Conservation (phyloP, 1,140 invertebrate species). For the Luehdorfia chinensis region DNA sequence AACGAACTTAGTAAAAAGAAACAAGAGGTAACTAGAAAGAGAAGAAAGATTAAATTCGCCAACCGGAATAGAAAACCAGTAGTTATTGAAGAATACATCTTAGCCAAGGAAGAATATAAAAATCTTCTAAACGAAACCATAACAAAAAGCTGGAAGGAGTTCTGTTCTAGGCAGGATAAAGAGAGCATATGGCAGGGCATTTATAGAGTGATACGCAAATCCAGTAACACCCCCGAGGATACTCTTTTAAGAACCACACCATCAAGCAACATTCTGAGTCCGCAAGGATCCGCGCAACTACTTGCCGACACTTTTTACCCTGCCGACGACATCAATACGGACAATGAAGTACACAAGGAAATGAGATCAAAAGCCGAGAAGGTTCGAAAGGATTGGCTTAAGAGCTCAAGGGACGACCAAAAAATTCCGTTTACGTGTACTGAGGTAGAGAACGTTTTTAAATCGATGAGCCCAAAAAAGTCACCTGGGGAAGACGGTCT, state of each 20-base stretch:
- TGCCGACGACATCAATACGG: no score
- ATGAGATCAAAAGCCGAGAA: no score
- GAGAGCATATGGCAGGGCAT: background rate
- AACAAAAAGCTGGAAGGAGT: conserved; percentile 4
- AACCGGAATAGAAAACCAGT: background rate
- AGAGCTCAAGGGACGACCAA: background rate
- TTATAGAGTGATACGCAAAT: background rate
- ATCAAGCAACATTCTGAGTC: no score
- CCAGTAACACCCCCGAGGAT: no score
- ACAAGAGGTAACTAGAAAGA: background rate
- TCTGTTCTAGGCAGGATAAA: background rate
- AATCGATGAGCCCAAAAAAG: background rate
- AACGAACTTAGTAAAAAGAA: background rate
- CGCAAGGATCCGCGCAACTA: no score
- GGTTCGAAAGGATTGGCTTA: no score
- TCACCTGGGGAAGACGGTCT: no score
- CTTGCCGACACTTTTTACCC: no score
- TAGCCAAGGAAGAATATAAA: background rate
- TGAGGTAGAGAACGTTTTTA: background rate
- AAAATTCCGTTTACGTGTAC: background rate
- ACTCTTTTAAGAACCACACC: no score
- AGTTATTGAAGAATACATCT: background rate
- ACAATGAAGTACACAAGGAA: no score
- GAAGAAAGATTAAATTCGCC: background rate
- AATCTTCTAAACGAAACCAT: background rate